These are phyloP conservation scores for Mongoloraphidia duomilia DNA, from an alignment of 2,888 invertebrate genomes.

Conservation along the genomic window DNA sequence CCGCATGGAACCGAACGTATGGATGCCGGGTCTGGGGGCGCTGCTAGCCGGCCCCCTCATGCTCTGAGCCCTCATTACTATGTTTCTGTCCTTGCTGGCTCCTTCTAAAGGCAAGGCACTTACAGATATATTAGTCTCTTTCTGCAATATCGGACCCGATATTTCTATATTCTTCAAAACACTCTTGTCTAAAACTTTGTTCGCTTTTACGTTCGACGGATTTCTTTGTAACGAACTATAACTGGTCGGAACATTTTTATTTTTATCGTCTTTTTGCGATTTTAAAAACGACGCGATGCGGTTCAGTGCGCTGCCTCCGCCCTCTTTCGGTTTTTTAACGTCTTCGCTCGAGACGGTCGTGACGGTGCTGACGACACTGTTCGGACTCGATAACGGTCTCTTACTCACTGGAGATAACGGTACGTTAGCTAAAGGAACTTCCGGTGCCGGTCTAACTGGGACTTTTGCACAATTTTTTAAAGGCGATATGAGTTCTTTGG, in stretches of 20 bases:
- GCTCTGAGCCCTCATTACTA: conserved; percentile 65
- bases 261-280: conserved; percentile 37
- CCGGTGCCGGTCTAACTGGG: conserved; percentile 45
- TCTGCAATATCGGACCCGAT: conserved; percentile 67
- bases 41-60: conserved; percentile 48
- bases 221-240: conserved; percentile 43
- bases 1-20: conserved; percentile 73
- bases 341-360: conserved; percentile 30
- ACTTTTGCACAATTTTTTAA: conserved; percentile 43
- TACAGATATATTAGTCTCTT: conserved; percentile 44
- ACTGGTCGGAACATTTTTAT: conserved; percentile 36
- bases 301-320: conserved; percentile 44
- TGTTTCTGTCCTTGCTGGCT: conserved; percentile 37
- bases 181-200: conserved; percentile 54
- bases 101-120: conserved; percentile 45
- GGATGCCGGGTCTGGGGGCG: conserved; percentile 44
- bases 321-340: conserved; percentile 39
- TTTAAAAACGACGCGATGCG: conserved; percentile 64
- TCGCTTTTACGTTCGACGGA: conserved; percentile 41
- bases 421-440: conserved; percentile 24
- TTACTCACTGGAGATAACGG: conserved; percentile 26
- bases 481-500: conserved; percentile 54
- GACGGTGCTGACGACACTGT: conserved; percentile 23
- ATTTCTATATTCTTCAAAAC: conserved; percentile 63
- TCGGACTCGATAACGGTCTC: conserved; percentile 35